Base-by-base conservation (phyloP, 2,797 vertebrate genomes). In the Aratinga solstitialis region DNA sequence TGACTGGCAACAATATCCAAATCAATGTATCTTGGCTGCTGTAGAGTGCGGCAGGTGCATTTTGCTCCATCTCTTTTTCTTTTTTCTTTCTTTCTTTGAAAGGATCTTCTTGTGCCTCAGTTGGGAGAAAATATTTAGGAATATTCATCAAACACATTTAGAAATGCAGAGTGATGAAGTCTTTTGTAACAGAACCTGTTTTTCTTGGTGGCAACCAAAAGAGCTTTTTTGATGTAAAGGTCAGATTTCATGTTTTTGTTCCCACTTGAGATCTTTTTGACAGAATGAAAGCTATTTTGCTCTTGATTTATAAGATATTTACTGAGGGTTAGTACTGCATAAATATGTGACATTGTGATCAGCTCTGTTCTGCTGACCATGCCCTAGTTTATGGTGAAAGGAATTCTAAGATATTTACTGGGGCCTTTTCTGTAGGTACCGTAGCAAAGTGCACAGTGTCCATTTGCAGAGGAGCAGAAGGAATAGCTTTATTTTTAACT, bases 181-280 rank as follows among this genome's bases (percentile, higher is more conserved):
- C 50, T 88, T 90, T 90, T 86, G 50, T 88, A 93, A 79, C 21
- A 63, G 71, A 91, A 79, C 29, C 10, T 76, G 54, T 68, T 93
- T 90, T 93, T 82, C 43, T 89, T 78, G 29, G 45, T 90, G 36
- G 36, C 81, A 95, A 82, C 45, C 87, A 68, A 73, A 78, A 38
- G 48, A 95, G 68, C 53, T 85, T 91, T 96, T 84, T 92, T 85
- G 63, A 74, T 94, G 50, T 90, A 97, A 98, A 98, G 97, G 96
- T 97, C 96, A 97, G 68, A 69, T 96, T 96, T 95, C 66, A 56
- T 97, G 94, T 97, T 92, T 95, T 95, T 93, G 69, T 92, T 98
- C 30, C 56, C 84, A 21, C 38, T 92, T 96, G 72, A 95, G 50
- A 34, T 95, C 36, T 78, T 50, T 93, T 84, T 95, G 96, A 93